Conservation (phyloP, 1,140 invertebrate genomes). For the Cydia fagiglandana region DNA sequence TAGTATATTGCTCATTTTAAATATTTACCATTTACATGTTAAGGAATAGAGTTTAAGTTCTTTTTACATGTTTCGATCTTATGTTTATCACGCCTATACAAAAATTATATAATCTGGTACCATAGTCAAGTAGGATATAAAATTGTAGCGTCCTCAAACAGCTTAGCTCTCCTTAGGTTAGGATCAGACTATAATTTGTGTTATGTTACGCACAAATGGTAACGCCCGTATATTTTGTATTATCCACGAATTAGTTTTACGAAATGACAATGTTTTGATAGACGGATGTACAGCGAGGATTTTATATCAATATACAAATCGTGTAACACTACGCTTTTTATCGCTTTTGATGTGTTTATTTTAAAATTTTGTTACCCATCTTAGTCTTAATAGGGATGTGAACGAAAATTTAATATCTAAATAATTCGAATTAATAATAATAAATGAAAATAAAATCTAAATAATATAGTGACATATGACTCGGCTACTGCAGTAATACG, state of each 20-base stretch:
- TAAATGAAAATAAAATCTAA: slow-evolving; percentile 2
- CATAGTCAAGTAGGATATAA: slow-evolving; percentile 53
- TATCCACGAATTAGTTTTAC: slow-evolving; percentile 46
- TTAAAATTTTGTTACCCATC: slow-evolving; percentile 56
- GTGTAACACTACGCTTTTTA: slow-evolving; percentile 51
- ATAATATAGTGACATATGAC: slow-evolving; percentile 20
- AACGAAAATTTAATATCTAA: slow-evolving; percentile 29
- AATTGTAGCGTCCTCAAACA: slow-evolving; percentile 56
- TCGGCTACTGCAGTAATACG: neutral
- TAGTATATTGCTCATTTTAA: slow-evolving; percentile 75
- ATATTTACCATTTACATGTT: slow-evolving; percentile 75
- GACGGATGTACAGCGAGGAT: slow-evolving; percentile 55
- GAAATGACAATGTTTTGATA: slow-evolving; percentile 54
- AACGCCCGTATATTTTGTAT: slow-evolving; percentile 46
- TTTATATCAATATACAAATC: slow-evolving; percentile 47
- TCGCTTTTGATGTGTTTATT: slow-evolving; percentile 64
- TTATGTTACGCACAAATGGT: slow-evolving; percentile 66
- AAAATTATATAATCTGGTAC: slow-evolving; percentile 62
- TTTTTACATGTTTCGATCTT: slow-evolving; percentile 53
- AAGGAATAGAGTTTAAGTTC: slow-evolving; percentile 69
- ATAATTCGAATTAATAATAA: slow-evolving; percentile 26
- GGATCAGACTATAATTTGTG: slow-evolving; percentile 48
- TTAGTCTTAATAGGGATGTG: slow-evolving; percentile 46
- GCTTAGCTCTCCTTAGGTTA: slow-evolving; percentile 59
- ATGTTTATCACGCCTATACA: slow-evolving; percentile 58